Base-by-base conservation (phyloP, 2,888 invertebrate genomes). In the Meteorus cinctellus region DNA sequence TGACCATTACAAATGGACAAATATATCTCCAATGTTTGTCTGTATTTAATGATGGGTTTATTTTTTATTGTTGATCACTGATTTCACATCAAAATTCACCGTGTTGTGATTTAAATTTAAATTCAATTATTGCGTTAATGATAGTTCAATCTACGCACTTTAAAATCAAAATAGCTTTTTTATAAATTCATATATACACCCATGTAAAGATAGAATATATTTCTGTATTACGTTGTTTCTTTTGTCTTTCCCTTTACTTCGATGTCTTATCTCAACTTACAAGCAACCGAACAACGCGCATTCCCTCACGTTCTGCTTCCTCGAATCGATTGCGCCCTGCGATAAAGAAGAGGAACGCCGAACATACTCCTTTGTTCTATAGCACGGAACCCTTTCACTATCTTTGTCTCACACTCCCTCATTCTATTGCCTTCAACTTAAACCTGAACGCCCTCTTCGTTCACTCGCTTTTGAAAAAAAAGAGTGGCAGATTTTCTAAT, bases 311-410 rank as follows among this genome's bases (percentile, higher is more conserved):
- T 48, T 72, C 66, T 74, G 71, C 67, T 83, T 84, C 82, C 80
- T 67, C 78, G 82, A 83, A 82, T 79, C 80, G 81, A 81, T 82
- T 80, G 80, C 77, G 80, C 72, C 79, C 62, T 41, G 63, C 76
- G 78, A 81, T 81, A 79, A 78, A 72, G 71, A 78, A 82, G 74
- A 41, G 41, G 72, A 80, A 79, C 78, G 77, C 62, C 71, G 67
- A 79, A 79, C 77, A 63, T 24, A 79, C 76, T 77, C 79, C 81
- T 82, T 83, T 81, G 83, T 80, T 79, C 79, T 76, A 62, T 77
- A 60, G 72, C 34, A 59, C 36, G 29, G 74, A 76, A 34, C 55
- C 63, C 36, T 34, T 70, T 55, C 70, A 31, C 14, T 55, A 41
- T 34, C 19, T 55, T 51, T 51, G 31, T 29, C 48, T n/a, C 48